Evolutionary conservation across 2,113 vertebrate genomes (phyloP), one percentile per base, ranked within the genome.

Genomic region (Eolophus roseicapilla): DNA sequence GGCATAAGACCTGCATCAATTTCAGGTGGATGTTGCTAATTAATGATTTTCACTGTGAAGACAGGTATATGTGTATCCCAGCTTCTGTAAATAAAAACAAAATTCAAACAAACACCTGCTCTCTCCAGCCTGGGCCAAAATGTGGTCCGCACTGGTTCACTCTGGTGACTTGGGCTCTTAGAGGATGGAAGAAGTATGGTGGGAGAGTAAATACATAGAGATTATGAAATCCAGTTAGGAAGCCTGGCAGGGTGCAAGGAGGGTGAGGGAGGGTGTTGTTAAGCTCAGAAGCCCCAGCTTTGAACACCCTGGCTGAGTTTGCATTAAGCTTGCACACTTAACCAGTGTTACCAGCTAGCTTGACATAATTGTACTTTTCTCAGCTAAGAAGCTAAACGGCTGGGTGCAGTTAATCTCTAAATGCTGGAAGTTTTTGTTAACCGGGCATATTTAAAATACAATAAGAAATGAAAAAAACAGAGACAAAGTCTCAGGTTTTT

Each of bases 11-110:
- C 37, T 69, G 50, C 39, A 92, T 68, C 57, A 47, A 3, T 27
- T 86, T 46, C 87, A 80, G 62, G 80, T 64, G n/a, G 43, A 90
- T 52, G 35, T 74, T 91, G 37, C 33, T 68, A 91, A 49, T 90
- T 79, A 92, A 80, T n/a, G 10, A 69, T 57, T 94, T 86, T 62
- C 82, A 69, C 5, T 25, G 6, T 49, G 29, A 76, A 76, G 37
- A 91, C 16, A 86, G 16, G 75, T 80, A 78, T 3, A 59, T 3
- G 13, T 8, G 19, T 16, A 50, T 10, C 41, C 16, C n/a, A 76
- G 24, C 25, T 57, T 55, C 14, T 4, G 14, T 31, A 6, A 53
- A 84, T 59, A 60, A 87, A 43, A 68, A 18, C 41, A 23, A 44
- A 24, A 12, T 10, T 27, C 16, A 75, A 46, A 71, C 16, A 75